These are phyloP conservation scores for Paratilapia polleni DNA, from an alignment of 2,113 vertebrate species.

Conservation along the genomic window DNA sequence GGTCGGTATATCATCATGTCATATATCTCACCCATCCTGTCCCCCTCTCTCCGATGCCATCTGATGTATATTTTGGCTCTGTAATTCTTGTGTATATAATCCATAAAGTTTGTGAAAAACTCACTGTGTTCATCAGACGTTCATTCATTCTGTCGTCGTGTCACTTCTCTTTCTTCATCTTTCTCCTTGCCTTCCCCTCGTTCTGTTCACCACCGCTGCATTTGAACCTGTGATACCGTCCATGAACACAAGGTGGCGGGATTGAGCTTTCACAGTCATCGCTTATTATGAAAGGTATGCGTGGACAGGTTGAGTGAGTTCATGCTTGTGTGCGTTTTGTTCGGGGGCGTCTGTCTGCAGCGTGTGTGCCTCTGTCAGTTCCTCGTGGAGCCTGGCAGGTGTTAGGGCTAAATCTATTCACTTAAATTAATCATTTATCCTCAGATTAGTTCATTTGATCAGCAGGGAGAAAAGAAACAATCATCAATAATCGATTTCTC, in stretches of 20 bases:
- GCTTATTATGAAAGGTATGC: background rate
- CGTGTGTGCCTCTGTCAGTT: background rate
- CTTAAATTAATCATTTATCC: background rate
- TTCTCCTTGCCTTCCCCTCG: background rate
- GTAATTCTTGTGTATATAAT: slow-evolving; percentile 69
- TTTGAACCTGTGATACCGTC: slow-evolving; percentile 1
- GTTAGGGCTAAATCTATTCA: background rate
- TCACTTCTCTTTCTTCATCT: background rate
- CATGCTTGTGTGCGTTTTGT: slow-evolving; percentile 3
- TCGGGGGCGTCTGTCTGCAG: slow-evolving; percentile 5
- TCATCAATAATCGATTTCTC: background rate
- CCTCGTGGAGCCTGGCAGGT: slow-evolving; percentile 23
- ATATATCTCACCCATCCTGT: slow-evolving; percentile 23
- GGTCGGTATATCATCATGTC: slow-evolving; percentile 9
- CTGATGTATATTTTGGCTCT: slow-evolving; percentile 59
- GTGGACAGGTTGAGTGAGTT: background rate
- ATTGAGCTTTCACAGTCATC: slow-evolving; percentile 11
- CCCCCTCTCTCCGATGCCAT: slow-evolving; percentile 43
- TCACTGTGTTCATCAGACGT: slow-evolving; percentile 38
- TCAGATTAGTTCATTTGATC: background rate
- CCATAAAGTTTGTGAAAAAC: slow-evolving; percentile 78
- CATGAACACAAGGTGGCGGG: slow-evolving; percentile 48
- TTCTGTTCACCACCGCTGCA: background rate
- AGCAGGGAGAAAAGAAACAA: background rate
- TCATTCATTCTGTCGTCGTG: slow-evolving; percentile 14